phyloP scores from a whole-genome alignment of 2,113 vertebrate species.

The Epinephelus moara region DNA sequence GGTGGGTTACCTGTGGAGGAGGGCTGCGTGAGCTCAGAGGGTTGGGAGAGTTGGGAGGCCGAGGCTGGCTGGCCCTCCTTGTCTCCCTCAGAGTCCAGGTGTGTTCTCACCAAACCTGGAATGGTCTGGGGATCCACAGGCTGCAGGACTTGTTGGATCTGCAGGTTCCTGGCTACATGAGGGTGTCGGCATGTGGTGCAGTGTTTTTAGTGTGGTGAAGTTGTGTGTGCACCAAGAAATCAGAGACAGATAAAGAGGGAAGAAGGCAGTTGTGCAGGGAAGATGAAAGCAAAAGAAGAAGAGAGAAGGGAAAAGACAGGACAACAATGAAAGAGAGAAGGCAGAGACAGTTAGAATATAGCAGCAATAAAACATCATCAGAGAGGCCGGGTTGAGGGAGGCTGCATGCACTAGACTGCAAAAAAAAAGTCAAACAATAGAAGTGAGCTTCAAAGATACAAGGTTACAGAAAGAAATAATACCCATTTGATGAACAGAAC shows the following conservation, averaged over 20 bases:
- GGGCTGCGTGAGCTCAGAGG: constrained; percentile 76
- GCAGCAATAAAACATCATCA: not conserved
- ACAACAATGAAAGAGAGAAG: constrained; percentile 53
- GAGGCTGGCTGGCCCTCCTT: constrained; percentile 82
- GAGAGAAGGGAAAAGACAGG: not conserved
- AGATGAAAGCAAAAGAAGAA: constrained; percentile 29
- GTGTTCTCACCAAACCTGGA: constrained; percentile 87
- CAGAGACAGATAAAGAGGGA: constrained; percentile 21
- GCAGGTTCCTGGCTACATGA: constrained; percentile 88
- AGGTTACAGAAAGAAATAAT: constrained; percentile 15
- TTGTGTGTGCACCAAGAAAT: constrained; percentile 41
- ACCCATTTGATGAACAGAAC: constrained; percentile 21
- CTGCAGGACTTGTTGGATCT: constrained; percentile 88
- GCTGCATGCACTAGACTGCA: constrained; percentile 74
- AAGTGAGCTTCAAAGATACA: constrained; percentile 27
- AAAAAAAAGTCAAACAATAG: constrained; percentile 54
- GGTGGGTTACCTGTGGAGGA: constrained; percentile 92
- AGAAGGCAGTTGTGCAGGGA: constrained; percentile 19
- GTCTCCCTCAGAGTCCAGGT: constrained; percentile 84
- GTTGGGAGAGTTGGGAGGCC: constrained; percentile 83
- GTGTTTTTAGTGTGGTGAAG: constrained; percentile 33
- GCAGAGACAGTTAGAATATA: constrained; percentile 59
- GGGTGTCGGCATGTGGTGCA: constrained; percentile 25
- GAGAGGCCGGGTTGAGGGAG: not conserved
- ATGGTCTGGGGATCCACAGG: constrained; percentile 89